Evolutionary conservation across 2,113 vertebrate species (phyloP), one percentile per base, ranked within the genome.

Genomic region (Sorex araneus): DNA sequence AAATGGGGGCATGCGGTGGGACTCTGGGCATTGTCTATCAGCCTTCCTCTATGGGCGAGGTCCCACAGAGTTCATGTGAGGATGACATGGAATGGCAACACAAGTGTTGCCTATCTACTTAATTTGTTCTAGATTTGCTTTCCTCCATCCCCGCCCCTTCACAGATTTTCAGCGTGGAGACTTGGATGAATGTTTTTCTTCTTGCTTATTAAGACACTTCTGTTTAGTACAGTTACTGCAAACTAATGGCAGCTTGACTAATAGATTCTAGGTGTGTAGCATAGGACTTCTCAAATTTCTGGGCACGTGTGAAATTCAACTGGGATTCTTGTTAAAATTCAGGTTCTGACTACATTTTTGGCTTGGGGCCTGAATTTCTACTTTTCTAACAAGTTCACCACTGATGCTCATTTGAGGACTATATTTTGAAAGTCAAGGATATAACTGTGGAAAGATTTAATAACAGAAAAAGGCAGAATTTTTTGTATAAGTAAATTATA

Each of bases 401-500:
- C 23, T 34, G 47, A 82, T 69, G 91, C 19, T 16, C 8, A 57
- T 66, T 66, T 87, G 69, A 87, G 40, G 27, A 28, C 67, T 81
- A n/a, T 34, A 81, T 69, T 32, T 81, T 75, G 84, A 67, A 57
- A 75, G 80, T 75, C 77, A 47, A 60, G 25, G 12, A 54, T 87
- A 45, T 67, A 67, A 57, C 3, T 43, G 5, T 21, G 18, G 47
- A 45, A 70, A 83, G 57, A 76, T 60, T 69, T 60, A 75, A 15
- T 36, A 57, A 36, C 34, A 30, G 23, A 36, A 67, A 45, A n/a
- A 40, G 36, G 36, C 30, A 92, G 30, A 60, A n/a, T 36, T 88
- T 36, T 88, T 87, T 75, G 32, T 69, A 60, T 70, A 71, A 83
- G 64, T 77, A 88, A 69, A 28, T 80, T 25, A 34, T 63, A n/a